These are phyloP conservation scores for Grantiella picta DNA, from an alignment of 2,113 vertebrate genomes.

Conservation along the genomic window DNA sequence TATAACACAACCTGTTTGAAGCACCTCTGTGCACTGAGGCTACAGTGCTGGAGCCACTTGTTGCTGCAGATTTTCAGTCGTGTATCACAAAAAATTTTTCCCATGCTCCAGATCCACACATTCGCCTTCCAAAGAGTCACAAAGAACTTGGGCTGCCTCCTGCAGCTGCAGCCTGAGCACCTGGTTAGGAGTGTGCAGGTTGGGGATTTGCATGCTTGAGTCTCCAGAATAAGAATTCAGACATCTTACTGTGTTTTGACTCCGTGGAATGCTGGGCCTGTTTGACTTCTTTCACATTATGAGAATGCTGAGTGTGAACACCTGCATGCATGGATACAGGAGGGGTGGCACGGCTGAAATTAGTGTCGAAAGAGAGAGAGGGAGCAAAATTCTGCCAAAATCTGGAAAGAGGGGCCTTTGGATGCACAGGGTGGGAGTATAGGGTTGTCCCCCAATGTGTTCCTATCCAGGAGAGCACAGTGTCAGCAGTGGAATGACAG, in stretches of 20 bases:
- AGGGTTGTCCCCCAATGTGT: fast-evolving
- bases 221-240: neutral
- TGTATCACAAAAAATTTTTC: neutral
- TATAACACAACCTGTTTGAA: neutral
- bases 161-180: neutral
- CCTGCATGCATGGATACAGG: neutral
- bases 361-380: fast-evolving
- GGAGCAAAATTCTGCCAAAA: neutral
- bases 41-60: fast-evolving
- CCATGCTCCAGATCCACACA: fast-evolving
- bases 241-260: fast-evolving
- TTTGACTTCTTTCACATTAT: fast-evolving
- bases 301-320: neutral
- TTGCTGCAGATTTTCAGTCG: neutral
- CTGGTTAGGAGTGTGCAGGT: neutral
- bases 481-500: neutral
- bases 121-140: neutral
- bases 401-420: neutral
- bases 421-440: neutral
- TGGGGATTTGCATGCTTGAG: neutral
- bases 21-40: neutral
- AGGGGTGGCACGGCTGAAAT: neutral
- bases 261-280: neutral
- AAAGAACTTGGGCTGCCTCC: neutral
- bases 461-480: neutral